Conservation (phyloP, 2,888 invertebrate species). For the Endotricha flammealis region DNA sequence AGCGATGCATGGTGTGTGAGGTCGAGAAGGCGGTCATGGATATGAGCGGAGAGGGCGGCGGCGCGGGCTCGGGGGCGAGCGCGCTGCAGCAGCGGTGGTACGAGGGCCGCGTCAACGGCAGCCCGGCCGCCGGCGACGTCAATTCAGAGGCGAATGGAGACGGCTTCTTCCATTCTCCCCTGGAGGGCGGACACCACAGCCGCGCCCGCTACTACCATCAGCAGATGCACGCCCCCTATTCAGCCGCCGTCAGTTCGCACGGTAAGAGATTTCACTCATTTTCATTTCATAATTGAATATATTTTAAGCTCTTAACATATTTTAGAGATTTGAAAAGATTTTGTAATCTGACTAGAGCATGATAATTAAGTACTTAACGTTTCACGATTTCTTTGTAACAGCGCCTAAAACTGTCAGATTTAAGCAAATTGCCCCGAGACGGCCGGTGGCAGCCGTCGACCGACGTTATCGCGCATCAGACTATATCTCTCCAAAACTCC, state of each 20-base stretch:
- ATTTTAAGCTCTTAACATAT: neutral
- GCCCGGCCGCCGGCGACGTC: constrained; percentile 69
- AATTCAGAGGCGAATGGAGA: constrained; percentile 73
- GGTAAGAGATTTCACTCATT: constrained; percentile 46
- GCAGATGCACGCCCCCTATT: constrained; percentile 77
- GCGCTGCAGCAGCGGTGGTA: constrained; percentile 77
- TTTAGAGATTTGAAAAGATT: too few relatives aligned
- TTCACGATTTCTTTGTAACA: constrained; percentile 38
- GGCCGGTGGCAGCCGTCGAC: constrained; percentile 47
- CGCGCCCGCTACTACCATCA: constrained; percentile 77
- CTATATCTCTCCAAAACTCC: constrained; percentile 67
- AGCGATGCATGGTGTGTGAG: constrained; percentile 78
- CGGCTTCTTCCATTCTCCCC: constrained; percentile 77
- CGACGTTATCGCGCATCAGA: constrained; percentile 63
- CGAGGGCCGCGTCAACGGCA: constrained; percentile 75
- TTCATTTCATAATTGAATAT: constrained; percentile 3
- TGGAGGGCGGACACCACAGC: constrained; percentile 74
- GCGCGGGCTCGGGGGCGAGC: constrained; percentile 56
- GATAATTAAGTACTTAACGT: constrained; percentile 51
- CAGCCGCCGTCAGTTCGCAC: constrained; percentile 73
- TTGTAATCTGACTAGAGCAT: constrained; percentile 8
- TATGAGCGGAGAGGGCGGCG: constrained; percentile 72
- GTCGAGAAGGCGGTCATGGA: constrained; percentile 67
- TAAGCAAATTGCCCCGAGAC: constrained; percentile 54
- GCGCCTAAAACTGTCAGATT: constrained; percentile 50